Evolutionary conservation across 2,797 vertebrate species (phyloP), one percentile per base, ranked within the genome.

Genomic region (Perodicticus potto): DNA sequence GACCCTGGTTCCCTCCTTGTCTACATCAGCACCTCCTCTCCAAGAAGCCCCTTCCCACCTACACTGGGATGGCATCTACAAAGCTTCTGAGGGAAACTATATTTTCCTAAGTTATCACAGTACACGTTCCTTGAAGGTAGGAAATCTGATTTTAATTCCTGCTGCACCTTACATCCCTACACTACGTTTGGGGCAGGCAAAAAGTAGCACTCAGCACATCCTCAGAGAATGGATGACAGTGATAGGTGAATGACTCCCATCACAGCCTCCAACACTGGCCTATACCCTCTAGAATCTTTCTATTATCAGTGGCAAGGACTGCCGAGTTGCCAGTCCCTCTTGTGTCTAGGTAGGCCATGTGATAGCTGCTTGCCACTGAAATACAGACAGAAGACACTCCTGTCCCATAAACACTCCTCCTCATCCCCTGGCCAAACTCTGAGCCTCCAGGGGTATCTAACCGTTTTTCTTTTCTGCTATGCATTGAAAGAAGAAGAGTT

Each of bases 81-180:
- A 57, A 29, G 10, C 37, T 53, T 49, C 20, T 14, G 8, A 63
- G 34, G 23, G 37, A 63, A 92, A n/a, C 19, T 40, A 0, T 0
- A 40, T 2, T 74, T 81, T 72, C 67, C 27, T 29, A 90, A 34
- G 11, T 77, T 85, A 49, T 73, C 45, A n/a, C 10, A 32, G 34
- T 69, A 3, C 17, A 82, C 25, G 63, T 37, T 94, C 73, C 74
- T 49, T 34, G n/a, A 93, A 96, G 37, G 67, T 34, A 96, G 43
- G 7, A 76, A 72, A 80, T 61, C n/a, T 12, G 6, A 65, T 69
- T 87, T 81, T 45, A 5, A 69, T 88, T 94, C 27, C 10, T 89
- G 9, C 29, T 81, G 5, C 72, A 27, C 34, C 40, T 20, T 82
- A 69, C 0, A 4, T 55, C 20, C 29, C 11, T 22, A n/a, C 29